Base-by-base conservation (phyloP, 2,113 vertebrate genomes). In the Proterorhinus semilunaris region DNA sequence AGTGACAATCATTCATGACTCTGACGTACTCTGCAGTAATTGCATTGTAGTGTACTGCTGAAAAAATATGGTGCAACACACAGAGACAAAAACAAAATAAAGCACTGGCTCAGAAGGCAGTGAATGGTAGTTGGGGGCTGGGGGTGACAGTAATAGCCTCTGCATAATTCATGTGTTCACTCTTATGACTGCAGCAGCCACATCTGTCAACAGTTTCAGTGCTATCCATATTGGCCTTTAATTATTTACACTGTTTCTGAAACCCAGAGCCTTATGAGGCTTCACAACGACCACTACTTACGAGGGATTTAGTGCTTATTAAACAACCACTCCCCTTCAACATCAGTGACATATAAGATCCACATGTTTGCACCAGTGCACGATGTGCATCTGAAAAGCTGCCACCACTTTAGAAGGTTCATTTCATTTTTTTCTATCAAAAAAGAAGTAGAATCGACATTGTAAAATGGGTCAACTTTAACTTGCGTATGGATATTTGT, bases 111-210 rank as follows among this genome's bases (percentile, higher is more conserved):
- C 52, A 75, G 79, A 74, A 77, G 67, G 54, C 68, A 47, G 59
- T 46, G 68, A 66, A 45, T 64, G 52, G 66, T 55, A 45, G 68
- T 21, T 58, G 66, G 72, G 74, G 83, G 76, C 74, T 71, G 71
- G 5, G 69, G 69, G 71, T 81, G 77, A 84, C 76, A 83, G 84
- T 72, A 83, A 81, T 69, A 73, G 68, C 81, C 73, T 66, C 58
- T 89, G 83, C 72, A 89, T 90, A 83, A 90, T 91, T 91, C 69
- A 89, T 89, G 69, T 13, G 46, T 76, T 83, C 46, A 54, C 71
- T 86, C 66, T 78, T 79, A 68, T 69, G 67, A 83, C 84, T 78
- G 80, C 87, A 74, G 74, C 64, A 81, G 70, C 64, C 21, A 27
- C 80, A 80, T 9, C 69, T 51, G 74, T 83, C 80, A 84, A 84